phyloP scores from a whole-genome alignment of 2,888 invertebrate genomes.

The Drosophila pseudotalamancana region DNA sequence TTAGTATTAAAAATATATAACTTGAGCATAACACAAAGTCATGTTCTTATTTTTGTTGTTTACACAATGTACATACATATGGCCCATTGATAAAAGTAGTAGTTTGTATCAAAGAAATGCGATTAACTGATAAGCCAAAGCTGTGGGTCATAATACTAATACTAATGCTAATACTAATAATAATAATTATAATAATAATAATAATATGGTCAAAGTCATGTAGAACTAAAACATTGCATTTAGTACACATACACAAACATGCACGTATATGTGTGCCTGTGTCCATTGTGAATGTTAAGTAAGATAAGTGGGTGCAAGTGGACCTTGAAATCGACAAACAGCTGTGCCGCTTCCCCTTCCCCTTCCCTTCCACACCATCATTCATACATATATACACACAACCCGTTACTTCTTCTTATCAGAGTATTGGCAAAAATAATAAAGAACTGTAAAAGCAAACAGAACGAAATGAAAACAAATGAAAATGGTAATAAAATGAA shows the following conservation, averaged over 20 bases:
- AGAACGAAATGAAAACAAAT: conserved; percentile 18
- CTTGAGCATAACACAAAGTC: conserved; percentile 17
- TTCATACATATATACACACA: too few species aligned
- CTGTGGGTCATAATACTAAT: conserved; percentile 32
- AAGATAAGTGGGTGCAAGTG: conserved; percentile 56
- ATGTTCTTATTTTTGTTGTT: conserved; percentile 38
- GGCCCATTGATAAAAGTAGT: conserved; percentile 56
- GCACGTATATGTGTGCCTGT: background rate
- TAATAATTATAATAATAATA: conserved; percentile 17
- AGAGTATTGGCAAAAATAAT: conserved; percentile 21
- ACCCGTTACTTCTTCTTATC: conserved; percentile 18
- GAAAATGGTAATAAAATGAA: conserved; percentile 24
- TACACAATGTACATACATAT: conserved; percentile 34
- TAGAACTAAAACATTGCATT: conserved; percentile 35
- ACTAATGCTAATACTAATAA: conserved; percentile 17
- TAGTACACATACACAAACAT: background rate
- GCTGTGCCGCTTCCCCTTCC: conserved; percentile 49
- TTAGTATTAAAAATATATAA: background rate
- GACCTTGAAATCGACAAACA: conserved; percentile 72
- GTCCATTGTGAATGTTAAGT: conserved; percentile 47
- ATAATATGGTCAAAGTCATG: conserved; percentile 33
- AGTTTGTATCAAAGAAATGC: conserved; percentile 65
- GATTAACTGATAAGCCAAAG: conserved; percentile 62
- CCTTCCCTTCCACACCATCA: background rate
- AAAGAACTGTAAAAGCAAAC: conserved; percentile 30